Evolutionary conservation across 2,797 vertebrate species (phyloP), one percentile per base, ranked within the genome.

Genomic region (Tangara arthus): DNA sequence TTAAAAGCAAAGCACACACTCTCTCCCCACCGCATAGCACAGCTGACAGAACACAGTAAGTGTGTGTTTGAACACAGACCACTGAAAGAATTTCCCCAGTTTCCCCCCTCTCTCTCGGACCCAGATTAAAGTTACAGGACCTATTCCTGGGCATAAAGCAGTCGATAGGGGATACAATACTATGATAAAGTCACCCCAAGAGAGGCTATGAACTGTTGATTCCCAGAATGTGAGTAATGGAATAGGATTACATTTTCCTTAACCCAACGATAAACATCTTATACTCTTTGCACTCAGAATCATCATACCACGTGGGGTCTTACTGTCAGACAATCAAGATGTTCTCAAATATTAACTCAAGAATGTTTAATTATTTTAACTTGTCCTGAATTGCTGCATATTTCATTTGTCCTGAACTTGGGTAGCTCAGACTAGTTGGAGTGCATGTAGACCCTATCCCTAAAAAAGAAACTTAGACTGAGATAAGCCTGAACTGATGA

Each of bases 11-110:
- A 64, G 49, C 14, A 24, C 35, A 24, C 12, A 9, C 32, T 9
- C 24, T 28, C 26, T 63, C 26, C 9, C 15, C 12, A 8, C n/a
- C 41, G 46, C 46, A 23, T 19, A 63, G 24, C 24, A 28, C 3
- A 42, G 26, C 19, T 63, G 37, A 52, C 24, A 41, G 47, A 34
- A 35, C 15, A 28, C 4, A 2, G 24, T 7, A 19, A 15, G 10
- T 15, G 11, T 22, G 30, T 30, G 32, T 35, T 52, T 52, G 32
- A 42, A 19, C 37, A 76, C 11, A 63, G 19, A 52, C 24, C 0
- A 0, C 32, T 30, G 37, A 34, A 41, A 76, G 30, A n/a, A 13
- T 41, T n/a, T n/a, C 14, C 23, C 22, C 2, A 0, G 15, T 28
- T 50, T 50, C 9, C 12, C 12, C 19, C 19, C 32, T 41, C 6